phyloP scores from a whole-genome alignment of 2,888 invertebrate genomes.

The Cremastinae sp. region DNA sequence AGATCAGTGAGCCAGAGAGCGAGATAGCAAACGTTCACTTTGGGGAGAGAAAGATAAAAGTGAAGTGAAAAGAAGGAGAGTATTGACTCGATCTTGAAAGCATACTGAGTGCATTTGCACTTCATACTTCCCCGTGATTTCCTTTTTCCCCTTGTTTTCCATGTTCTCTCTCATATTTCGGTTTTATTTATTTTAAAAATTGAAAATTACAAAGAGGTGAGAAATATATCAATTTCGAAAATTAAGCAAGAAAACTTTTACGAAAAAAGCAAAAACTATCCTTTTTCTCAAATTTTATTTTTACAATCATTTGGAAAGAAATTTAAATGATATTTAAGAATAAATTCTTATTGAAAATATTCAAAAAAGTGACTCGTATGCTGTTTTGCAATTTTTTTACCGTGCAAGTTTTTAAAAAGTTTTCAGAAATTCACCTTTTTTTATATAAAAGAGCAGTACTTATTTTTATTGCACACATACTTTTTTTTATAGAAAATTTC shows the following conservation, averaged over 20 bases:
- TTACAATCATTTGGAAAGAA: too few relatives aligned
- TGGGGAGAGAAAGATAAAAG: slow-evolving; percentile 36
- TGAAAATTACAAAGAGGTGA: too few relatives aligned
- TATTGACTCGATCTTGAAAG: slow-evolving; percentile 35
- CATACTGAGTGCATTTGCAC: slow-evolving; percentile 49
- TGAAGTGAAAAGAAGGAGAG: slow-evolving; percentile 26
- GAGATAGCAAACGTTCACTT: slow-evolving; percentile 39
- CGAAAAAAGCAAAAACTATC: too few relatives aligned
- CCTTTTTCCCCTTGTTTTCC: neutral
- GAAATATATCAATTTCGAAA: too few relatives aligned
- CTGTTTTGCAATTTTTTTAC: too few relatives aligned
- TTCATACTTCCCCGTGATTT: slow-evolving; percentile 5
- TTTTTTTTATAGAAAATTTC: slow-evolving; percentile 5
- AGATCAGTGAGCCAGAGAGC: slow-evolving; percentile 44
- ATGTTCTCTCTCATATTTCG: neutral
- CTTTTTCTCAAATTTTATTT: too few relatives aligned
- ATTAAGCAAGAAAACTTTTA: too few relatives aligned
- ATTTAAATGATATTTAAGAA: too few relatives aligned
- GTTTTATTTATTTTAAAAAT: neutral
- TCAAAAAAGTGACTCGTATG: too few relatives aligned
- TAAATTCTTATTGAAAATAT: too few relatives aligned
- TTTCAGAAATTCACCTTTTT: neutral
- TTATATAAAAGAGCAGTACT: neutral
- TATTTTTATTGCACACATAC: neutral
- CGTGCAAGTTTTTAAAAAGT: too few relatives aligned